Percentiles rank a stretch among this genome's conserved stretches.
Evolutionary conservation across 1,140 invertebrate species (phyloP).

Genomic region (Pseudomyrmex flavicornis): DNA sequence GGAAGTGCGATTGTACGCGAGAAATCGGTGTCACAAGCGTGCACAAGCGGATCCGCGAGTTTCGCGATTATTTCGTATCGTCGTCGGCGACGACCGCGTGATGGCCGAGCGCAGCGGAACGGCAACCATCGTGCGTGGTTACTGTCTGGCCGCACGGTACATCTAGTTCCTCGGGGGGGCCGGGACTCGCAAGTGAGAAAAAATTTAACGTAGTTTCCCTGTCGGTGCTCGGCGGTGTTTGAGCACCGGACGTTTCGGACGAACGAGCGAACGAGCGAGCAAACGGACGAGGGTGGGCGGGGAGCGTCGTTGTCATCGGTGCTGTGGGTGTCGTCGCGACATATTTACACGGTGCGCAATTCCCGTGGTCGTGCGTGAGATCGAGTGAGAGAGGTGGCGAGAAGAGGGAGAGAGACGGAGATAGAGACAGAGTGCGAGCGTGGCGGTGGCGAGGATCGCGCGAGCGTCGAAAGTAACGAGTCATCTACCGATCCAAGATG

Average conservation of each 20-base stretch:
- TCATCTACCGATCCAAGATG: constrained; percentile 85
- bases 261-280: constrained; percentile 18
- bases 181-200: constrained; percentile 26
- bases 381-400: constrained; percentile 6
- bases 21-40: neutral
- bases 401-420: neutral
- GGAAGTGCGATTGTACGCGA: neutral
- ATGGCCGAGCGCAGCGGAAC: constrained; percentile 1
- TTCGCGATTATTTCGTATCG: too few relatives aligned
- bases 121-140: constrained; percentile 27
- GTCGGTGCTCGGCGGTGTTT: neutral
- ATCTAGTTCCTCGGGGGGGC: constrained; percentile 25
- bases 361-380: neutral
- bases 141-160: constrained; percentile 7
- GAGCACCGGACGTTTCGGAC: constrained; percentile 40
- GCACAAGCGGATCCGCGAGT: too few relatives aligned
- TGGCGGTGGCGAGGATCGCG: constrained; percentile 66
- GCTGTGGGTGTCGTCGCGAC: constrained; percentile 18
- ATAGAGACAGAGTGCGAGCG: constrained; percentile 9
- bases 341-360: constrained; percentile 49
- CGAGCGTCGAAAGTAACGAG: constrained; percentile 83
- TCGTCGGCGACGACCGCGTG: neutral
- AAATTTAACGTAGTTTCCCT: constrained; percentile 59
- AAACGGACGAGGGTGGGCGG: neutral
- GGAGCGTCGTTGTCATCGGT: constrained; percentile 35